A percentile compares a stretch with the other conserved stretches of the same genome.
phyloP scores from a whole-genome alignment of 2,113 vertebrate genomes.

The Embiotoca jacksoni region DNA sequence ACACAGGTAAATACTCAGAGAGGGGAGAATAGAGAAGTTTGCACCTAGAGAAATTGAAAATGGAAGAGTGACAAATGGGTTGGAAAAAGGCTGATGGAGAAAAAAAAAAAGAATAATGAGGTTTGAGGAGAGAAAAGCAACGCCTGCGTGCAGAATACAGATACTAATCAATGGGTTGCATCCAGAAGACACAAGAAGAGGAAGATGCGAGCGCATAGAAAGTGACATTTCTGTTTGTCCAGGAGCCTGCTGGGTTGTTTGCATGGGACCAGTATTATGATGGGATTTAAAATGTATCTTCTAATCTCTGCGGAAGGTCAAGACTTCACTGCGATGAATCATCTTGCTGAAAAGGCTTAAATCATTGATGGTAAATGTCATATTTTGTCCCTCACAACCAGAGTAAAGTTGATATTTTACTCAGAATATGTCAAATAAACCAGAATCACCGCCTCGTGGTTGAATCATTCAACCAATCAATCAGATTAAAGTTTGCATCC shows the following conservation, averaged over 20 bases:
- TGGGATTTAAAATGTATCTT: constrained; percentile 33
- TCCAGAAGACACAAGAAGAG: background rate
- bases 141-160: background rate
- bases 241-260: background rate
- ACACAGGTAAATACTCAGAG: constrained; percentile 50
- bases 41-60: constrained; percentile 43
- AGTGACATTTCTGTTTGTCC: constrained; percentile 14
- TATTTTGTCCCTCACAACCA: background rate
- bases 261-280: background rate
- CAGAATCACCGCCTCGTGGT: too few relatives aligned
- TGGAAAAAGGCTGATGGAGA: background rate
- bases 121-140: background rate
- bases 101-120: background rate
- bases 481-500: too few relatives aligned
- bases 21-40: constrained; percentile 8
- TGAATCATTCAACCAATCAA: too few relatives aligned
- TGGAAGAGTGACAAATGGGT: constrained; percentile 12
- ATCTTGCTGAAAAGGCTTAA: constrained; percentile 7
- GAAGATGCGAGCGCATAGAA: background rate
- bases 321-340: constrained; percentile 12
- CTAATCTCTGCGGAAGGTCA: constrained; percentile 32
- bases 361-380: constrained; percentile 1
- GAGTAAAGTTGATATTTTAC: background rate
- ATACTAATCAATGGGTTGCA: background rate
- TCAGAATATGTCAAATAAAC: too few relatives aligned